phyloP scores from a whole-genome alignment of 1,140 invertebrate genomes.

The Pentalonia nigronervosa region DNA sequence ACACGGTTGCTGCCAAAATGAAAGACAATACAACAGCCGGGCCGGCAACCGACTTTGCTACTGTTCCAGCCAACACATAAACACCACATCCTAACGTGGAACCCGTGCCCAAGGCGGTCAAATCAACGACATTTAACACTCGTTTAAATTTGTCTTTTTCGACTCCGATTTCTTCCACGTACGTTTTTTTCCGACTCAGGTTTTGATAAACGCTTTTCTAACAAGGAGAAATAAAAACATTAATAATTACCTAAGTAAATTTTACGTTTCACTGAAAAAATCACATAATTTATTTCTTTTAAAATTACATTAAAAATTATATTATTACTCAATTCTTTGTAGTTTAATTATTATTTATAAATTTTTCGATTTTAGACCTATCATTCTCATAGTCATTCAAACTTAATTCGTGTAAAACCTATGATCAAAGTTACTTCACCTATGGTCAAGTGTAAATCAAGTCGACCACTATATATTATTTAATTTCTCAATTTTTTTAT shows the following conservation, averaged over 20 bases:
- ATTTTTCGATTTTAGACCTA: neutral
- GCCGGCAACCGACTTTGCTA: conserved; percentile 83
- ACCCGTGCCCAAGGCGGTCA: conserved; percentile 85
- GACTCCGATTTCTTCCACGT: conserved; percentile 16
- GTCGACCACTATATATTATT: neutral
- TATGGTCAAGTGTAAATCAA: too few species aligned
- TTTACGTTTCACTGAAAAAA: neutral
- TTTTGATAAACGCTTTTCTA: neutral
- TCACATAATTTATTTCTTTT: neutral
- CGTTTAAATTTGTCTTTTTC: conserved; percentile 70
- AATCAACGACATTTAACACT: conserved; percentile 78
- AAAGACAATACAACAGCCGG: conserved; percentile 89
- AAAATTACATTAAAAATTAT: neutral
- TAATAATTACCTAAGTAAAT: neutral
- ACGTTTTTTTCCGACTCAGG: neutral
- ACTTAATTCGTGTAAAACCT: neutral
- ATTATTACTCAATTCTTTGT: neutral
- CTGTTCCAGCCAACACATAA: conserved; percentile 88
- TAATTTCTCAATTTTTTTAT: neutral
- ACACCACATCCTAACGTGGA: conserved; percentile 89
- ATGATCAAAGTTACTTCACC: neutral
- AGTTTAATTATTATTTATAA: neutral
- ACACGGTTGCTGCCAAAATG: conserved; percentile 86
- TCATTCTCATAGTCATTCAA: neutral
- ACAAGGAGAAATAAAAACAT: neutral